Evolutionary conservation across 2,888 invertebrate species (phyloP), one percentile per base, ranked within the genome.

Genomic region (Chloroclysta siterata): DNA sequence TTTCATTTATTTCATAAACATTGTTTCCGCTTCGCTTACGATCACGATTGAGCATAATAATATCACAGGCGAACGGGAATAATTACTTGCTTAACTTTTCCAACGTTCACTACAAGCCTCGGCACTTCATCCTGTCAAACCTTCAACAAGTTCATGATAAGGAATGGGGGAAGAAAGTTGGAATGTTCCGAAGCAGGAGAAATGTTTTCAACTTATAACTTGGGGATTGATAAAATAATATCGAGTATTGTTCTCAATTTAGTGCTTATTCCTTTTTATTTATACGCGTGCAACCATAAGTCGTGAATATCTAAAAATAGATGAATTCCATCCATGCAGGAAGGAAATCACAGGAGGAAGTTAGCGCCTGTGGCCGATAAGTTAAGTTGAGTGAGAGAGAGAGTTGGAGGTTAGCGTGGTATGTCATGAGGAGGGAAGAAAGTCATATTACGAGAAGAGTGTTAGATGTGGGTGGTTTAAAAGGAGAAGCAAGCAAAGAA

Each of bases 101-200:
- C 7, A 53, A 60, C 44, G 29, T 52, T 55, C 56, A 66, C 46
- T 68, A 85, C 85, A 85, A 79, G 83, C 73, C 76, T 83, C 76
- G 60, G 80, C 81, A 87, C 85, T 87, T 70, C 63, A 60, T 59
- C 63, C 74, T 78, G 80, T 78, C 83, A 76, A 72, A 84, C 80
- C 71, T 82, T 77, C 55, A 61, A 58, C 56, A 60, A 66, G 65
- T 69, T 61, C 5, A 0, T 53, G 55, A 59, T 51, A 53, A 47
- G 39, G 48, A 57, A 42, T 7, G n/a, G 29, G 48, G 39, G 42
- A 41, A 51, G 46, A 52, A 42, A 59, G 56, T 63, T 60, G 48
- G 29, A 48, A 66, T 47, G 36, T 63, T 57, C 5, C 22, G 15
- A 51, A 60, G 48, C 48, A 50, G 51, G 50, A 50, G 50, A 15